A percentile compares a stretch with the other conserved stretches of the same genome.
Conservation (phyloP, 2,113 vertebrate genomes). For the Oxyruncus cristatus region DNA sequence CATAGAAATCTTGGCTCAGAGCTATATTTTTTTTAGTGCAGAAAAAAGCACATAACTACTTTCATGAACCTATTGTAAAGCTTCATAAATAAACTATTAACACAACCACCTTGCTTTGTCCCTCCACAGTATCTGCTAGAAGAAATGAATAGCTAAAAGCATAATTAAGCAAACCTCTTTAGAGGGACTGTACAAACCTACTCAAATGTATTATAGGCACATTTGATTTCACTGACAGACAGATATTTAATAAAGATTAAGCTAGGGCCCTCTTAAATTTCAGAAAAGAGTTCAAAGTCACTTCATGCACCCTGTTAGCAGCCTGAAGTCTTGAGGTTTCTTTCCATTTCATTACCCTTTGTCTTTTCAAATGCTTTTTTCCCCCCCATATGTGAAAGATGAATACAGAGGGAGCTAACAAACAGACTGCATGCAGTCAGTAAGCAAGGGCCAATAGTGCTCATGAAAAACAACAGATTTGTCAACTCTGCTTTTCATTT, state of each 20-base stretch:
- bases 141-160: neutral
- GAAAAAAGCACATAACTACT: neutral
- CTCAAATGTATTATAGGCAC: neutral
- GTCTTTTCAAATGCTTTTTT: neutral
- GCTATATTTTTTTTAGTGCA: neutral
- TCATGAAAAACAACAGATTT: neutral
- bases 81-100: neutral
- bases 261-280: neutral
- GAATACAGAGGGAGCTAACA: neutral
- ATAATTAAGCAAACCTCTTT: neutral
- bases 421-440: neutral
- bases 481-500: neutral
- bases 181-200: neutral
- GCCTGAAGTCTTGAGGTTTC: neutral
- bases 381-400: neutral
- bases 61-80: neutral
- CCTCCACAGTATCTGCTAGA: neutral
- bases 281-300: neutral
- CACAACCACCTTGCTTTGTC: neutral
- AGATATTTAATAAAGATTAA: neutral
- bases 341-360: neutral
- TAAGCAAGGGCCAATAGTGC: neutral
- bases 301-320: neutral
- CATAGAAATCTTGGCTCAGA: neutral
- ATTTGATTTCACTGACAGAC: neutral